These are phyloP conservation scores for Atopsyche davidsoni DNA, from an alignment of 1,140 invertebrate genomes.

Conservation along the genomic window DNA sequence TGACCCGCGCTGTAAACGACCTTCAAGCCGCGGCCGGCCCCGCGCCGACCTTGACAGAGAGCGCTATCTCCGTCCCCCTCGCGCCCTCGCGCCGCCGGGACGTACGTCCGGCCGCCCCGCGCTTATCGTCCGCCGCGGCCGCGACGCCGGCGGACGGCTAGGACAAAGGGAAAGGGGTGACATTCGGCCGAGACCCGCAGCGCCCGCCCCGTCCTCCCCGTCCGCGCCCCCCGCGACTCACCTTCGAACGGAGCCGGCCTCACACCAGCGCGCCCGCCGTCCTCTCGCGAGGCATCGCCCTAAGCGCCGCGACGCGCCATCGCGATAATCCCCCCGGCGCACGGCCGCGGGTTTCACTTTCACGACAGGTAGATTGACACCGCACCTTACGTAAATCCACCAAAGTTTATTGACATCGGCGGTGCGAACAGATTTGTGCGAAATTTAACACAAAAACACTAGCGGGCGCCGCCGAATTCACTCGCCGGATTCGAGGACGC, in stretches of 20 bases:
- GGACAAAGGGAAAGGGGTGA: no score
- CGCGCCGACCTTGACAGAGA: constrained; percentile 23
- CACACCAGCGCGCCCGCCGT: constrained; percentile 3
- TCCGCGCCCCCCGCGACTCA: neutral
- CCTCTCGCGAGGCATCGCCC: constrained; percentile 15
- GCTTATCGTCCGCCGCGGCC: constrained; percentile 11
- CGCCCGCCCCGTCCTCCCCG: no score
- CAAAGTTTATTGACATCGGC: constrained; percentile 24
- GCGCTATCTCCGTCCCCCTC: constrained; percentile 17
- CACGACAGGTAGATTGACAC: constrained; percentile 24
- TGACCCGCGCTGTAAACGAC: constrained; percentile 27
- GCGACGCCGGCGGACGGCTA: neutral
- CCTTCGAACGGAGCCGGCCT: neutral
- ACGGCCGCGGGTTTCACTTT: constrained; percentile 21
- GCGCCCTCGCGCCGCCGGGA: constrained; percentile 1
- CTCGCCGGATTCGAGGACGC: no score
- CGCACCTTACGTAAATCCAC: constrained; percentile 24
- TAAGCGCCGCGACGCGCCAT: constrained; percentile 6
- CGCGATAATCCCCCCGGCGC: constrained; percentile 9
- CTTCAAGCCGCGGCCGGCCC: constrained; percentile 27
- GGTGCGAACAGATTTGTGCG: constrained; percentile 22
- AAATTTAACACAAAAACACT: constrained; percentile 20
- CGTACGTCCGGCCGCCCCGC: constrained; percentile 8
- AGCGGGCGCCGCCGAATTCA: neutral
- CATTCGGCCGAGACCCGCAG: no score